Conservation (phyloP, 2,797 vertebrate species). For the Echeneis naucrates region DNA sequence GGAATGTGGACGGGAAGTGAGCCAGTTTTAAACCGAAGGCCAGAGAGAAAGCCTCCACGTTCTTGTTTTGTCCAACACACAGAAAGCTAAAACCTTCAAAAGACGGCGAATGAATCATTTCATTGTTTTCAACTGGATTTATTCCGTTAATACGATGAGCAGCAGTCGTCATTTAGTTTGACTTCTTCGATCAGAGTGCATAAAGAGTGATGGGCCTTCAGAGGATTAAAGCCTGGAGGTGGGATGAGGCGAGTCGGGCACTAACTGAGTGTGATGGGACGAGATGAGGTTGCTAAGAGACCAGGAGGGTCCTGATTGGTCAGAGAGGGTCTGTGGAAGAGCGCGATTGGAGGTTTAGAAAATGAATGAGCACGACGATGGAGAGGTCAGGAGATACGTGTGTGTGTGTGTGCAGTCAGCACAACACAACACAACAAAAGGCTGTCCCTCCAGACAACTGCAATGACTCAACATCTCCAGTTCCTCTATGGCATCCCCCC, state of each 20-base stretch:
- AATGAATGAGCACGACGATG: background rate
- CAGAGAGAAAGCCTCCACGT: too few species aligned
- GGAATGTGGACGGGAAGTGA: background rate
- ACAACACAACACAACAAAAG: background rate
- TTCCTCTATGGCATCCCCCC: too few species aligned
- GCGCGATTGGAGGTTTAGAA: slow-evolving; percentile 3
- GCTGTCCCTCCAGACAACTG: background rate
- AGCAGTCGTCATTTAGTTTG: too few species aligned
- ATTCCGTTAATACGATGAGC: too few species aligned
- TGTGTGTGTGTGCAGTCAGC: background rate
- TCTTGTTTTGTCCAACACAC: too few species aligned
- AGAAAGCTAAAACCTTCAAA: too few species aligned
- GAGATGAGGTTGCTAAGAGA: slow-evolving; percentile 57
- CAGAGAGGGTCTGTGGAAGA: background rate
- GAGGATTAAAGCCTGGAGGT: background rate
- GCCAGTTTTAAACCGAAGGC: too few species aligned
- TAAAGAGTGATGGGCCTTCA: background rate
- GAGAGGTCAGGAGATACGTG: background rate
- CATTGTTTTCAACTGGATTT: too few species aligned
- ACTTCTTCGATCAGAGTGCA: too few species aligned
- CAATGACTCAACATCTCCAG: background rate
- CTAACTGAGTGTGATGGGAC: slow-evolving; percentile 4
- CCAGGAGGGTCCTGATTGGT: slow-evolving; percentile 26
- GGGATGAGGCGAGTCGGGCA: slow-evolving; percentile 2
- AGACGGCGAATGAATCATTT: too few species aligned